Percentiles rank a stretch among this genome's conserved stretches.
phyloP scores from a whole-genome alignment of 2,113 vertebrate genomes.

The Prunella fulvescens region DNA sequence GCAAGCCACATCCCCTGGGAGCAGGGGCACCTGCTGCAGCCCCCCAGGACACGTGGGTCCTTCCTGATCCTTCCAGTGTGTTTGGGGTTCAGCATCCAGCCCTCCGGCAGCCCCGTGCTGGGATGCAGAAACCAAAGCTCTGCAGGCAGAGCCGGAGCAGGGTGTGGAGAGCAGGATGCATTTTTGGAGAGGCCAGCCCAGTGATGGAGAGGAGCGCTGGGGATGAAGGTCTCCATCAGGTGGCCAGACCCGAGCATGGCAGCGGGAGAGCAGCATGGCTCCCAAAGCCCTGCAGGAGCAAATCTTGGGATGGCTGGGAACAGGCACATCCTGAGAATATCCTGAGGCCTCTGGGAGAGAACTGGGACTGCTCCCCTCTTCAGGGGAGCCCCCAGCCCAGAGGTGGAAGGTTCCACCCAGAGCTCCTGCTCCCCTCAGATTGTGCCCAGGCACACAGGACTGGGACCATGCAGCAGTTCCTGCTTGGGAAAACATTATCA shows the following conservation, averaged over 20 bases:
- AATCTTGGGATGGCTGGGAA: background rate
- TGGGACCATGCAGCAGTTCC: background rate
- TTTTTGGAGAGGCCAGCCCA: background rate
- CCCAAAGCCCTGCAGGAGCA: background rate
- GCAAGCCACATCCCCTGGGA: background rate
- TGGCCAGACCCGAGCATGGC: background rate
- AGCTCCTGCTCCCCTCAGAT: background rate
- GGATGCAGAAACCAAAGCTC: background rate
- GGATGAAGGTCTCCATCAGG: conserved; percentile 55
- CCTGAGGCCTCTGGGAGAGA: background rate
- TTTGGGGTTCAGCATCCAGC: background rate
- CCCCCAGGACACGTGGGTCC: rapidly evolving
- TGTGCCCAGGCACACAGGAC: background rate
- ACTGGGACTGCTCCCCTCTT: background rate
- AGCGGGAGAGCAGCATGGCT: background rate
- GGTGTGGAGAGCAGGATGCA: background rate
- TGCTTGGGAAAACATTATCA: background rate
- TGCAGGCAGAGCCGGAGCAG: background rate
- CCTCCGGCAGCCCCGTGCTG: background rate
- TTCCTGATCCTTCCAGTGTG: rapidly evolving
- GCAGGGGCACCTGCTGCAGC: background rate
- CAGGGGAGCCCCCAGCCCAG: background rate
- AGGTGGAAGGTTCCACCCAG: background rate
- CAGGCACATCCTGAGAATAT: background rate
- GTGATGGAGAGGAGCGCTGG: background rate